These are phyloP conservation scores for Drosophila prolongata DNA, from an alignment of 2,888 invertebrate genomes.

Conservation along the genomic window DNA sequence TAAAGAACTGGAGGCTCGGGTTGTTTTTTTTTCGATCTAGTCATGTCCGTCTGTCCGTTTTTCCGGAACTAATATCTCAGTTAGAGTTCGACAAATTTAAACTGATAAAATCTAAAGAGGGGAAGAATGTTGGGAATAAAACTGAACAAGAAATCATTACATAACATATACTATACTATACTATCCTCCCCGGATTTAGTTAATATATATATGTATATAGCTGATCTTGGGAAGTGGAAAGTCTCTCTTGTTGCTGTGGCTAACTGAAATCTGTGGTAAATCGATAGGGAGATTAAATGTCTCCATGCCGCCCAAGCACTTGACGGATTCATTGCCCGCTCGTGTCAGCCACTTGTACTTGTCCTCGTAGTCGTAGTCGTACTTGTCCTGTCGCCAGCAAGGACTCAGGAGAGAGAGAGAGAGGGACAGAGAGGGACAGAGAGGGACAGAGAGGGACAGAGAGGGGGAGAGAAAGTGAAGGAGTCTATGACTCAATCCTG, in stretches of 20 bases:
- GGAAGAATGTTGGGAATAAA: no score
- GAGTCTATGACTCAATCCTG: constrained; percentile 36
- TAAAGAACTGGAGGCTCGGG: no score
- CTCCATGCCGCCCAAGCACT: constrained; percentile 37
- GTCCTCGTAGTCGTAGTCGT: constrained; percentile 18
- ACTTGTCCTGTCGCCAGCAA: constrained; percentile 23
- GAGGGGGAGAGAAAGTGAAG: background rate
- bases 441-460: background rate
- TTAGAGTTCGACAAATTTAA: no score
- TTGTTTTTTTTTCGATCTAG: no score
- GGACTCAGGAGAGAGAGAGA: background rate
- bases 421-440: background rate
- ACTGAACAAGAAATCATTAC: no score
- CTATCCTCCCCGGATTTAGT: no score
- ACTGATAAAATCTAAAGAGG: no score
- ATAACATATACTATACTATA: no score
- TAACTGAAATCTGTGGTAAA: constrained; percentile 25
- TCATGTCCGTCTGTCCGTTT: no score
- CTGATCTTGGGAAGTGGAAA: no score
- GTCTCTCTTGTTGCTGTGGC: background rate
- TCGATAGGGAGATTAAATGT: constrained; percentile 42
- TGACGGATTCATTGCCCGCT: constrained; percentile 57
- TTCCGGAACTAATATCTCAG: no score
- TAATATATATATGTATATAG: no score
- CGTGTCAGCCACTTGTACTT: constrained; percentile 40